phyloP scores from a whole-genome alignment of 2,113 vertebrate species.

The Ovis aries region DNA sequence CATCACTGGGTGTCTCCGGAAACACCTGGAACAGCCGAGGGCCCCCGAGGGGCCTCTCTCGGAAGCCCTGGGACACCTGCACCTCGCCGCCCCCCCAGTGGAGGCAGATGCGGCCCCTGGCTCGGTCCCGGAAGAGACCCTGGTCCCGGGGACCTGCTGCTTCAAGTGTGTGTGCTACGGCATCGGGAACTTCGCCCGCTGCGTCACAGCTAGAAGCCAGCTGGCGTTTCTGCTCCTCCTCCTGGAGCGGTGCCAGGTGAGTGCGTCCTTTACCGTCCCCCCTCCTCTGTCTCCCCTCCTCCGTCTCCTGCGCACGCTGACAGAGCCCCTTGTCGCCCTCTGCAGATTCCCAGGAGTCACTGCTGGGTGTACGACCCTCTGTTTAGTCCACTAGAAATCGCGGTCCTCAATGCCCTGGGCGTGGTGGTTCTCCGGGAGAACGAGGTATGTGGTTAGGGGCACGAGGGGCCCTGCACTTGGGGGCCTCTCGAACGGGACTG shows the following conservation, averaged over 20 bases:
- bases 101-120: fast-evolving
- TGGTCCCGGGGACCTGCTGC: fast-evolving
- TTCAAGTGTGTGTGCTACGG: conserved; percentile 89
- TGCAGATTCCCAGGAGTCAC: conserved; percentile 72
- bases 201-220: conserved; percentile 84
- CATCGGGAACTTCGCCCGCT: conserved; percentile 88
- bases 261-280: fast-evolving
- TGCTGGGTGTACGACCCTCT: conserved; percentile 89
- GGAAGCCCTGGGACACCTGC: neutral
- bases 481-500: neutral
- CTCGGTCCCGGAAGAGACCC: neutral
- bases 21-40: conserved; percentile 8
- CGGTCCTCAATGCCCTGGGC: conserved; percentile 80
- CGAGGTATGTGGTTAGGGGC: conserved; percentile 81
- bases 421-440: conserved; percentile 87
- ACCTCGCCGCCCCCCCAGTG: neutral
- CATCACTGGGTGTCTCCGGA: neutral
- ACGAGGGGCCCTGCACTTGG: fast-evolving
- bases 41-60: neutral
- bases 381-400: conserved; percentile 83
- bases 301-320: fast-evolving
- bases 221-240: conserved; percentile 91
- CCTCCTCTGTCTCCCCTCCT: neutral
- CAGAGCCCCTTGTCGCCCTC: fast-evolving
- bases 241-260: conserved; percentile 86